Evolutionary conservation across 1,140 invertebrate species (phyloP).

Genomic region (Lethocerus indicus): DNA sequence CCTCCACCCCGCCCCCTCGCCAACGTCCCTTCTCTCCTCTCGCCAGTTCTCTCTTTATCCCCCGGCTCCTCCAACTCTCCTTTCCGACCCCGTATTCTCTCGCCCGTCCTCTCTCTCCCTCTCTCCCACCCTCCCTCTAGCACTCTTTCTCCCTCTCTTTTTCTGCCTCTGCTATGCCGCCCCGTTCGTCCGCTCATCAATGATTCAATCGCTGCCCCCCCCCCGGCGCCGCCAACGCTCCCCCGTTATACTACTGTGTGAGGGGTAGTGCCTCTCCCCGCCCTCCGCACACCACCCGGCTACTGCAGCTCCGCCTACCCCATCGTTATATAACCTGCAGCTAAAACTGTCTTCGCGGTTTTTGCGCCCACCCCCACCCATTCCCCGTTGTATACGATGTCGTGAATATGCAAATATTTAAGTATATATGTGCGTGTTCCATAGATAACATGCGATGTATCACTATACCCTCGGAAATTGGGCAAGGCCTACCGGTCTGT

Average conservation of each 20-base stretch:
- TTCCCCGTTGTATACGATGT: no score
- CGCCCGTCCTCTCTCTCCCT: conserved; percentile 2
- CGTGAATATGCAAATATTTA: no score
- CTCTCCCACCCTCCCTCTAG: background rate
- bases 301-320: background rate
- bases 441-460: no score
- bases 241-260: no score
- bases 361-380: no score
- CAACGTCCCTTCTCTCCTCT: background rate
- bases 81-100: conserved; percentile 4
- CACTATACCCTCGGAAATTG: no score
- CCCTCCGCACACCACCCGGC: background rate
- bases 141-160: background rate
- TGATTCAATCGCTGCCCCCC: background rate
- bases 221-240: background rate
- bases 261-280: no score
- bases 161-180: background rate
- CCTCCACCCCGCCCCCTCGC: background rate
- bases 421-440: no score
- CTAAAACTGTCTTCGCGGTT: no score
- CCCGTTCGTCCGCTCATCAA: background rate
- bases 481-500: no score
- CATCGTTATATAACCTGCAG: conserved; percentile 6
- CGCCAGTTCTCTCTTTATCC: conserved; percentile 1
- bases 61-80: conserved; percentile 3